phyloP scores from a whole-genome alignment of 2,113 vertebrate species.

The Centropristis striata region DNA sequence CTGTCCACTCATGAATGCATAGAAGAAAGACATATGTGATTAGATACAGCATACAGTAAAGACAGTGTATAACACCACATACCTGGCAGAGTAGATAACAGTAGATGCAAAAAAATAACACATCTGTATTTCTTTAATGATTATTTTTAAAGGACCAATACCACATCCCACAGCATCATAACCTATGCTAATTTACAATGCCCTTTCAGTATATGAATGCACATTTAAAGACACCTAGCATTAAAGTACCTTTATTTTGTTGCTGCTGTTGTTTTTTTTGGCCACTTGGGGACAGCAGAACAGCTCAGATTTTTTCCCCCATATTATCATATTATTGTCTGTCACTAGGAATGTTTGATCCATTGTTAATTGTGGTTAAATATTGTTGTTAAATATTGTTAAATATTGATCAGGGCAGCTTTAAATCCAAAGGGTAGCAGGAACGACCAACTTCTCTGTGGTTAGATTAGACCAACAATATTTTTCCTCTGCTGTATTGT shows the following conservation, averaged over 20 bases:
- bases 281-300: background rate
- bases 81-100: no score
- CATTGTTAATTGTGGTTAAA: no score
- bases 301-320: background rate
- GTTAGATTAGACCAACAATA: background rate
- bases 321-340: background rate
- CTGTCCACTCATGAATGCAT: background rate
- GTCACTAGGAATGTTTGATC: background rate
- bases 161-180: no score
- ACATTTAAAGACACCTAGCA: background rate
- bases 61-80: background rate
- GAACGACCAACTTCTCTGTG: background rate
- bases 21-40: background rate
- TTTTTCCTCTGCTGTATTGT: background rate
- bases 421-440: background rate
- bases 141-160: background rate
- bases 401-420: constrained; percentile 1
- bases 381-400: no score
- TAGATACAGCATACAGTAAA: background rate
- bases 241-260: background rate
- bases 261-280: background rate
- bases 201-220: background rate
- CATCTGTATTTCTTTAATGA: background rate
- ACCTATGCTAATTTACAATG: background rate
- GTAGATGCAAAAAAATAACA: background rate